Evolutionary conservation across 1,140 invertebrate species (phyloP).

Genomic region (Meloidogyne floridensis): DNA sequence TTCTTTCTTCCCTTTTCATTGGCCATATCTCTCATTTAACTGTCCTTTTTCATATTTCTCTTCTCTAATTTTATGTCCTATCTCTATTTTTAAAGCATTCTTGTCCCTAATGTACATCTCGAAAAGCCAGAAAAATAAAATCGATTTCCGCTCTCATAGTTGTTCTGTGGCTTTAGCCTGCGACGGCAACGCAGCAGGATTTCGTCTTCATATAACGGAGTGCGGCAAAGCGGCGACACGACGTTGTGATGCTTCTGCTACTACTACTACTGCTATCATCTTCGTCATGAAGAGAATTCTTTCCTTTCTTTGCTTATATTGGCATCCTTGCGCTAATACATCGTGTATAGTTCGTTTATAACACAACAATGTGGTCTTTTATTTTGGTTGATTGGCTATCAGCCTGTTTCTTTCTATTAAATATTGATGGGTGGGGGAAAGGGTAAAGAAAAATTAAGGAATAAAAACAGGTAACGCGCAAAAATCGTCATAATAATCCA

Average conservation of each 20-base stretch:
- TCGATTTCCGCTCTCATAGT: conserved; percentile 36
- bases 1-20: neutral
- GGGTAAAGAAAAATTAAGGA: neutral
- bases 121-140: conserved; percentile 7
- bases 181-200: conserved; percentile 14
- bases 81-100: conserved; percentile 7
- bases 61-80: neutral
- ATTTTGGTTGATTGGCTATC: conserved; percentile 1
- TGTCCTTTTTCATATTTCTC: neutral
- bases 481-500: neutral
- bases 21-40: neutral
- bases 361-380: conserved; percentile 6
- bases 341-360: neutral
- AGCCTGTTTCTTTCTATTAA: neutral
- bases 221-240: conserved; percentile 1
- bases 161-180: conserved; percentile 18
- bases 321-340: neutral
- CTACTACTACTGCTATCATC: conserved; percentile 6
- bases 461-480: conserved; percentile 4
- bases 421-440: neutral
- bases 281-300: conserved; percentile 2
- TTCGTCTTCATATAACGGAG: conserved; percentile 24
- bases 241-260: neutral
- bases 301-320: conserved; percentile 4
- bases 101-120: neutral